Percentiles rank a stretch among this genome's conserved stretches.
phyloP scores from a whole-genome alignment of 2,888 invertebrate genomes.

The Netelia inedita region DNA sequence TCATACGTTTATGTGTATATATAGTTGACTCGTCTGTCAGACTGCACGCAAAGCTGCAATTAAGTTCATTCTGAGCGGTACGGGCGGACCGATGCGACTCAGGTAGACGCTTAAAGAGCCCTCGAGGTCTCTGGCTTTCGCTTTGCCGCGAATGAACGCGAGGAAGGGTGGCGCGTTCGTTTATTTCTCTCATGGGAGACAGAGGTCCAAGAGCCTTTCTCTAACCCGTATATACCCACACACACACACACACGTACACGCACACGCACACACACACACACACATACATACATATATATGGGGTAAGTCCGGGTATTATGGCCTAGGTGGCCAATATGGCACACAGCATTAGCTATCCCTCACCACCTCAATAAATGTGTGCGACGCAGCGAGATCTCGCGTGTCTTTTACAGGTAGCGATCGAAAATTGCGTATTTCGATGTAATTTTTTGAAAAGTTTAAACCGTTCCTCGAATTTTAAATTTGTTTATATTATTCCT shows the following conservation, averaged over 20 bases:
- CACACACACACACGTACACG: background rate
- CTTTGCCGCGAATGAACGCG: constrained; percentile 12
- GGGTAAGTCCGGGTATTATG: too few relatives aligned
- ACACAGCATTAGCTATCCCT: too few relatives aligned
- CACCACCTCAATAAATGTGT: too few relatives aligned
- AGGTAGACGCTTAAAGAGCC: constrained; percentile 61
- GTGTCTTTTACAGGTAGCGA: too few relatives aligned
- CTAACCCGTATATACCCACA: background rate
- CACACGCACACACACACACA: too few relatives aligned
- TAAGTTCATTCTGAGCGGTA: constrained; percentile 46
- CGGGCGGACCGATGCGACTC: constrained; percentile 50
- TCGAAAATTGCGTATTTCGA: too few relatives aligned
- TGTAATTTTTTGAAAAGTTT: too few relatives aligned
- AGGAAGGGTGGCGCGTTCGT: constrained; percentile 53
- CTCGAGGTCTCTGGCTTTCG: constrained; percentile 16
- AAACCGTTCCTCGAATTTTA: too few relatives aligned
- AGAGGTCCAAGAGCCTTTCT: constrained; percentile 32
- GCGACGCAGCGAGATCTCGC: too few relatives aligned
- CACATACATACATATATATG: too few relatives aligned
- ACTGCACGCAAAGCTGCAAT: constrained; percentile 39
- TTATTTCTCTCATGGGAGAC: constrained; percentile 49
- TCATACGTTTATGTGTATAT: background rate
- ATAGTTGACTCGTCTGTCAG: constrained; percentile 26
- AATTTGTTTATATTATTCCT: too few relatives aligned
- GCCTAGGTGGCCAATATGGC: too few relatives aligned